phyloP scores from a whole-genome alignment of 1,140 invertebrate species.

The Cheumatopsyche charites region DNA sequence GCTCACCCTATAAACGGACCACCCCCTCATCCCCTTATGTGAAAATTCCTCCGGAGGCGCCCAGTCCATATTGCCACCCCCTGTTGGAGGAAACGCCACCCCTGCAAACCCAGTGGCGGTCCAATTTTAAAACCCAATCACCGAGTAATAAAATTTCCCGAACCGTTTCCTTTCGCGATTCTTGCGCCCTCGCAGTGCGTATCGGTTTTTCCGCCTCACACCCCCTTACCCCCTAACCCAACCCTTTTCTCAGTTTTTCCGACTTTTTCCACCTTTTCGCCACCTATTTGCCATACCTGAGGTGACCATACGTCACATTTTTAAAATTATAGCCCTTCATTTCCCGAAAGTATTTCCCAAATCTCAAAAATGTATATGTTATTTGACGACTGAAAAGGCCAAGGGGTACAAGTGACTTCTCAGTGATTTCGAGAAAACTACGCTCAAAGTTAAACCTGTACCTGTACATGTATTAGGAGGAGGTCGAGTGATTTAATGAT shows the following conservation, averaged over 20 bases:
- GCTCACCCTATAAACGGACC: no score
- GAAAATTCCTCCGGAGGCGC: no score
- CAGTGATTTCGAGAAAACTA: no score
- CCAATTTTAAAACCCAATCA: conserved; percentile 44
- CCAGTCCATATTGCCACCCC: no score
- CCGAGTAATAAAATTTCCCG: conserved; percentile 43
- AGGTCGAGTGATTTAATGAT: no score
- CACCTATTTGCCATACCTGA: background rate
- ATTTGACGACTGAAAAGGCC: no score
- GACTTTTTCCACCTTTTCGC: background rate
- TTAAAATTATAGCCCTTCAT: background rate
- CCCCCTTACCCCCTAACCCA: background rate
- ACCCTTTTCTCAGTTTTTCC: background rate
- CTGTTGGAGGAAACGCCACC: background rate
- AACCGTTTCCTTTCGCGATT: conserved; percentile 26
- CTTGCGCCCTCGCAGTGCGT: background rate
- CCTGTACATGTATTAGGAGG: no score
- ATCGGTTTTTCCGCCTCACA: background rate
- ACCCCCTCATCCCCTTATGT: no score
- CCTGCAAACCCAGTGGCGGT: conserved; percentile 14
- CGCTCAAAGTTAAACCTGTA: no score
- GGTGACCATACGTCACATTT: background rate
- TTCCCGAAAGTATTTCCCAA: background rate
- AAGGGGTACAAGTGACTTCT: no score
- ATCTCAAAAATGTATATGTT: no score